phyloP scores from a whole-genome alignment of 2,113 vertebrate species.

The Zapornia atra region DNA sequence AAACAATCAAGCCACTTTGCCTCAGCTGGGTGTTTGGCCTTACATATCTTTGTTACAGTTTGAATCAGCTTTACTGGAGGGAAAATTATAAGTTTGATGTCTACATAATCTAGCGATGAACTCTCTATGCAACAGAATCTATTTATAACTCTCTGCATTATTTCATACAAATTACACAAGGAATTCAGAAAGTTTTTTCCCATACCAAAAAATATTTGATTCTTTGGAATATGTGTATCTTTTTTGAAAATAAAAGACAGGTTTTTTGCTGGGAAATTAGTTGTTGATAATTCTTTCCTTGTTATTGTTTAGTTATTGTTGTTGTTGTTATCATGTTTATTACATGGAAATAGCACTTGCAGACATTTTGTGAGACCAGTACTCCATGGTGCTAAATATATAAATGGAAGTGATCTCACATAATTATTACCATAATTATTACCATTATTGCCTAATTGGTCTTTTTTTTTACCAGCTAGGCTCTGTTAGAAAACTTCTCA shows the following conservation, averaged over 20 bases:
- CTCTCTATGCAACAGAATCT: background rate
- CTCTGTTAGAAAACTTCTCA: background rate
- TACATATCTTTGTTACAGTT: background rate
- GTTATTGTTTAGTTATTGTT: no score
- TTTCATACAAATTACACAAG: background rate
- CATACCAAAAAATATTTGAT: background rate
- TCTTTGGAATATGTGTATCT: background rate
- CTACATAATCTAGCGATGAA: background rate
- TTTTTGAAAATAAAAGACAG: background rate
- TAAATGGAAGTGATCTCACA: background rate
- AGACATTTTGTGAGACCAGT: background rate
- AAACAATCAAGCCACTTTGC: background rate
- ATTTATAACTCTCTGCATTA: background rate
- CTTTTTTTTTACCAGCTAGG: background rate
- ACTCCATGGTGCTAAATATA: background rate
- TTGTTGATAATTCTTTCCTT: background rate
- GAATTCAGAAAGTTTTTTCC: background rate
- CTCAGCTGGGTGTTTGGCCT: background rate
- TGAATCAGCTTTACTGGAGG: background rate
- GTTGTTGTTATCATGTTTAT: background rate
- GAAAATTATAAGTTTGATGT: background rate
- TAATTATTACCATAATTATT: background rate
- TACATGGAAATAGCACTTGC: background rate
- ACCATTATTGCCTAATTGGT: background rate
- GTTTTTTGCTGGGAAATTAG: background rate